Percentiles rank a stretch among this genome's conserved stretches.
Conservation (phyloP, 2,797 vertebrate species). For the Pangasius larnaudii region DNA sequence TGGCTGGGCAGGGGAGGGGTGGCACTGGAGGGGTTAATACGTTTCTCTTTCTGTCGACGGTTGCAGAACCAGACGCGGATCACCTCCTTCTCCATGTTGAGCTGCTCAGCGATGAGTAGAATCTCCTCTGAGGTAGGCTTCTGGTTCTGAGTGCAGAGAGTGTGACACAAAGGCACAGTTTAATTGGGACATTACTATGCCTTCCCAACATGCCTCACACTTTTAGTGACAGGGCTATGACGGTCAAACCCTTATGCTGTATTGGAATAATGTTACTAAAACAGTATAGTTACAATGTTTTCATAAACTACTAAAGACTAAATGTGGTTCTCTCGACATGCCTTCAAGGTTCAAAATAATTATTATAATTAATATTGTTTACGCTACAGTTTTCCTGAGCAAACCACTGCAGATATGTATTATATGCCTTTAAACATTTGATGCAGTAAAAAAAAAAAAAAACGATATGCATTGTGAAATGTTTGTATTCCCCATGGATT, state of each 20-base stretch:
- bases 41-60: slow-evolving; percentile 92
- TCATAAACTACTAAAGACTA: not conserved
- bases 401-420: not conserved
- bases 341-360: not conserved
- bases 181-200: not conserved
- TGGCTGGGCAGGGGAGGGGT: slow-evolving; percentile 86
- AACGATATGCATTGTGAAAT: not conserved
- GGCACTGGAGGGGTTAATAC: slow-evolving; percentile 89
- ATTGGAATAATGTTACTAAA: not conserved
- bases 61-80: slow-evolving; percentile 97
- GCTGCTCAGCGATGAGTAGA: slow-evolving; percentile 88
- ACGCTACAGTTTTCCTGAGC: not conserved
- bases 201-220: not conserved
- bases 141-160: slow-evolving; percentile 82
- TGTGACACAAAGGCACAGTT: not conserved
- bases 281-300: not conserved
- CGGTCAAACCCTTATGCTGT: not conserved
- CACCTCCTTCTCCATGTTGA: slow-evolving; percentile 95
- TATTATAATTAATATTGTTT: not conserved
- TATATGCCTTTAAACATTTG: not conserved
- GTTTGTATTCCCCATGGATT: not conserved
- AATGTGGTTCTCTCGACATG: not conserved
- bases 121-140: slow-evolving; percentile 97
- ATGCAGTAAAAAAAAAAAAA: not conserved
- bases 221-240: not conserved